Evolutionary conservation across 2,888 invertebrate species (phyloP), one percentile per base, ranked within the genome.

Genomic region (Incurvaria masculella): DNA sequence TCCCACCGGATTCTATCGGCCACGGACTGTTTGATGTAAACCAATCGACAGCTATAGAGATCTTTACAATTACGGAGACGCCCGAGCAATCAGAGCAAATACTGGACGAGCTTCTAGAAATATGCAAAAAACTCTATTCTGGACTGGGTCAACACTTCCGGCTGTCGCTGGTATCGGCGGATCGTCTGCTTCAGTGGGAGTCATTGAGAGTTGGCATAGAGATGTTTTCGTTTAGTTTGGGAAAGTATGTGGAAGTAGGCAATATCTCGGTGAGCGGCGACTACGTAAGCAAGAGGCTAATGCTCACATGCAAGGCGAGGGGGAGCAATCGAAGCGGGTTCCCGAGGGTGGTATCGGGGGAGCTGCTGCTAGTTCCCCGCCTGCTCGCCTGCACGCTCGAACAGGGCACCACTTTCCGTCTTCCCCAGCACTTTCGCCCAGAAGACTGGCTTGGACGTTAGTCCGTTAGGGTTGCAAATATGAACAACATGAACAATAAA

Each of bases 231-330:
- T 79, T 81, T 10, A 76, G 81, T 53, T 62, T 79, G 14, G 65
- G 83, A 27, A 64, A 70, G 11, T 91, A 88, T 60, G 63, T 91
- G 14, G 87, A 89, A 72, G 82, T 92, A 39, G 93, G 88, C 0
- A 79, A 86, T 66, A 61, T 94, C 38, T 88, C 90, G 18, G 61
- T 87, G 42, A 87, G 84, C 58, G 85, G 84, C 10, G 83, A 86
- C 58, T 94, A 84, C 61, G 81, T 93, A 21, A 89, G 90, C 56
- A 90, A 91, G 65, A 80, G 94, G 49, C 72, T 94, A 42, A 71
- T 89, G 59, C 87, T 91, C 53, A 85, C 81, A 40, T 87, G 84
- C 61, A 74, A 75, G 21, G 81, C 83, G 40, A 71, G 81, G 10
- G 83, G 83, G 52, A 68, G 81, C 39, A n/a, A n/a, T n/a, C n/a